Evolutionary conservation across 2,797 vertebrate species (phyloP), one percentile per base, ranked within the genome.

Genomic region (Melanotaenia nigrans): DNA sequence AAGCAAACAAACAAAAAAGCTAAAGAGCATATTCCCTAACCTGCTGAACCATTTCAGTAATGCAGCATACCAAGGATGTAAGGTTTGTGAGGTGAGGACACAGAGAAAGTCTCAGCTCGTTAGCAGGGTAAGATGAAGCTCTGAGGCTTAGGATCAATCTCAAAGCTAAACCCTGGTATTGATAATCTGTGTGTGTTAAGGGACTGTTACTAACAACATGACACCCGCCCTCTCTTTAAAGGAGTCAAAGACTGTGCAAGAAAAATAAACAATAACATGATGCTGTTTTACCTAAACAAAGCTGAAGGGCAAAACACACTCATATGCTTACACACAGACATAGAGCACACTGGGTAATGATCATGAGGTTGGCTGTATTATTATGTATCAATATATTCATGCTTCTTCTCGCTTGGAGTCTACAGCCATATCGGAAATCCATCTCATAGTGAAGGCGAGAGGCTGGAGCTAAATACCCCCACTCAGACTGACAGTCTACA

Each of bases 331-430:
- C 65, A 68, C 77, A 64, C 57, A 80, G 38, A 85, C 79, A 72
- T 47, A 81, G 79, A 84, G 73, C 73, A 80, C 75, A 73, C 69
- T 75, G 73, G 78, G 83, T 83, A 84, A 82, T 78, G 85, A 79
- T 83, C 57, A 60, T 61, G 76, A 59, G 75, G 69, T 83, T 64
- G 75, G 58, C 81, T 84, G 77, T 77, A 77, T 89, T 80, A 88
- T 88, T 76, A 82, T 79, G 55, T 79, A 90, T 91, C 90, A 85
- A 91, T 90, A 87, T 81, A 85, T 90, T 85, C 75, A 86, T 87
- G 75, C 82, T 75, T 89, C 89, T 85, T 88, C 81, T 86, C 45
- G 25, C 82, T 87, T 81, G 68, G 79, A 57, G 73, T 87, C 82
- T 60, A 36, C 54, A 22, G 73, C 76, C 70, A 25, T 81, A 89